Conservation (phyloP, 2,797 vertebrate species). For the Crocidura indochinensis region DNA sequence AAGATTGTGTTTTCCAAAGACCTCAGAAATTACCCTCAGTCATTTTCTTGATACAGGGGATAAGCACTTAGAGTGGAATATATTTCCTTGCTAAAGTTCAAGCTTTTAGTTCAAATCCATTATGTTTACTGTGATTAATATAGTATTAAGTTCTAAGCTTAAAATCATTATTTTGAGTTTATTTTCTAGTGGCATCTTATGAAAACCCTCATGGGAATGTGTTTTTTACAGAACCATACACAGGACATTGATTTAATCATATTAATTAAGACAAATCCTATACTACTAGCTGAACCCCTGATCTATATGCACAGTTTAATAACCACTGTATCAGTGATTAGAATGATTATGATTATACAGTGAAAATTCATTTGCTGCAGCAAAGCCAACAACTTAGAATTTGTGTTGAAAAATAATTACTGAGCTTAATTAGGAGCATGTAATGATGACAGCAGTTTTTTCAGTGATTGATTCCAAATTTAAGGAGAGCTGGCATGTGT, state of each 20-base stretch:
- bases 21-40: neutral
- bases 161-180: slow-evolving; percentile 67
- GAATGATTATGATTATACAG: slow-evolving; percentile 87
- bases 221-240: slow-evolving; percentile 64
- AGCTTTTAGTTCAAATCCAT: slow-evolving; percentile 32
- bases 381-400: slow-evolving; percentile 88
- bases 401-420: slow-evolving; percentile 91
- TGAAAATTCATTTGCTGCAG: slow-evolving; percentile 88
- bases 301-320: slow-evolving; percentile 88
- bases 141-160: neutral
- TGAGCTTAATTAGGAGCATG: slow-evolving; percentile 89
- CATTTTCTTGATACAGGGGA: neutral
- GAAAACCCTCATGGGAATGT: slow-evolving; percentile 8
- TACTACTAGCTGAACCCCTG: slow-evolving; percentile 85
- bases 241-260: slow-evolving; percentile 82
- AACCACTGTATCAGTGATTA: slow-evolving; percentile 88
- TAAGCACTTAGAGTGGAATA: neutral
- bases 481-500: slow-evolving; percentile 88
- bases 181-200: slow-evolving; percentile 32
- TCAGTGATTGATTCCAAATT: slow-evolving; percentile 90
- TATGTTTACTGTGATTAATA: neutral
- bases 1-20: neutral
- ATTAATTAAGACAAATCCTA: slow-evolving; percentile 87
- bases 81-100: slow-evolving; percentile 26
- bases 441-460: slow-evolving; percentile 91